Evolutionary conservation across 2,888 invertebrate species (phyloP).

Genomic region (Macrophya annulata): DNA sequence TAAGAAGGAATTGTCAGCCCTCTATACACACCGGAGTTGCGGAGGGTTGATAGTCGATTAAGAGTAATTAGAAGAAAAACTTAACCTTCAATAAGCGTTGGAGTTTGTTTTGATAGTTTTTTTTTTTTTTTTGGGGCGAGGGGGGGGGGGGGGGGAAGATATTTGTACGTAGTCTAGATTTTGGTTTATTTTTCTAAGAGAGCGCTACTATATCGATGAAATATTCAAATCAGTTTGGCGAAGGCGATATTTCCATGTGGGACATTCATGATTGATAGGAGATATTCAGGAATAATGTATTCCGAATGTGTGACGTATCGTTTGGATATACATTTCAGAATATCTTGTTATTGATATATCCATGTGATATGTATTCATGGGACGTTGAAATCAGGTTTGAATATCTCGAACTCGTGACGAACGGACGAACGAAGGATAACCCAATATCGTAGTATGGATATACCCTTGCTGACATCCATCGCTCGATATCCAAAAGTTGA

Average conservation of each 20-base stretch:
- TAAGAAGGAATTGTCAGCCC: constrained; percentile 15
- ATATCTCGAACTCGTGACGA: background rate
- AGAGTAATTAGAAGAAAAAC: background rate
- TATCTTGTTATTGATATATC: constrained; percentile 17
- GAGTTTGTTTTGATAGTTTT: background rate
- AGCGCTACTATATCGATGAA: background rate
- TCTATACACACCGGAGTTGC: background rate
- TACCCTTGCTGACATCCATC: background rate
- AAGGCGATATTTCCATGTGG: background rate
- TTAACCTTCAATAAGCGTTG: background rate
- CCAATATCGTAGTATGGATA: background rate
- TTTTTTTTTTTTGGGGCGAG: no score
- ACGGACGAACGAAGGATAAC: background rate
- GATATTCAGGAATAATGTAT: background rate
- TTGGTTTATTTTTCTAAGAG: background rate
- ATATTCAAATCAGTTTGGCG: background rate
- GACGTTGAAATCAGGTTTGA: background rate
- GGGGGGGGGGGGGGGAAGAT: no score
- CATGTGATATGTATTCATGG: constrained; percentile 16
- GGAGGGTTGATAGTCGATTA: background rate
- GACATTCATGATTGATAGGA: background rate
- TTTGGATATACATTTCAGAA: constrained; percentile 10
- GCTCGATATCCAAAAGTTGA: background rate
- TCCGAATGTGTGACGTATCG: constrained; percentile 18
- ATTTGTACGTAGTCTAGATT: background rate